phyloP scores from a whole-genome alignment of 2,113 vertebrate genomes.

The Epinephelus cyanopodus region DNA sequence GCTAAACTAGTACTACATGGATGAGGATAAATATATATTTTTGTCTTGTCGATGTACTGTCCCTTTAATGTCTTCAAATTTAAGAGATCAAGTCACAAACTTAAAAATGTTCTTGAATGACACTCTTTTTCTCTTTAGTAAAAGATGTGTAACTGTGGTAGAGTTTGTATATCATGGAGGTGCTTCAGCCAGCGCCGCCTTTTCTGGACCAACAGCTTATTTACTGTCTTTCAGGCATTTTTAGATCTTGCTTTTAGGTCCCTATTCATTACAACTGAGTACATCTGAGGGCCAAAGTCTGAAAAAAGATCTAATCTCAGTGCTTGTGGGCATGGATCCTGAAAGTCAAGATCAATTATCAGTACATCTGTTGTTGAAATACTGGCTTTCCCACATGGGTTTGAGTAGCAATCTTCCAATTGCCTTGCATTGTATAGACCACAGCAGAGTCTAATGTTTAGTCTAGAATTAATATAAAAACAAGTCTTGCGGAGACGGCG shows the following conservation, averaged over 20 bases:
- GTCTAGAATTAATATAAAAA: slow-evolving; percentile 21
- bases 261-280: background rate
- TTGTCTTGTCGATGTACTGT: too few relatives aligned
- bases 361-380: background rate
- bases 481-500: background rate
- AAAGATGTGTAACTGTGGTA: background rate
- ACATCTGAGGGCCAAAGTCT: background rate
- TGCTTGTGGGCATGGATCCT: background rate
- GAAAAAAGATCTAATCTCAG: background rate
- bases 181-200: background rate
- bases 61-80: too few relatives aligned
- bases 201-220: background rate
- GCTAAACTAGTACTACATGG: too few relatives aligned
- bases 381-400: background rate
- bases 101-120: background rate
- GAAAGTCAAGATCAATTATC: background rate
- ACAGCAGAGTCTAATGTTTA: slow-evolving; percentile 12
- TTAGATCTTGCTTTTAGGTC: background rate
- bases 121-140: background rate
- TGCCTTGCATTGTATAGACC: background rate
- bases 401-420: background rate
- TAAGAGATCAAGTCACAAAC: background rate
- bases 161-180: background rate
- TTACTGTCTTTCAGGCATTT: background rate
- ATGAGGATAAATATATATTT: too few relatives aligned